Conservation (phyloP, 2,888 invertebrate species). For the Standfussiana lucernea region DNA sequence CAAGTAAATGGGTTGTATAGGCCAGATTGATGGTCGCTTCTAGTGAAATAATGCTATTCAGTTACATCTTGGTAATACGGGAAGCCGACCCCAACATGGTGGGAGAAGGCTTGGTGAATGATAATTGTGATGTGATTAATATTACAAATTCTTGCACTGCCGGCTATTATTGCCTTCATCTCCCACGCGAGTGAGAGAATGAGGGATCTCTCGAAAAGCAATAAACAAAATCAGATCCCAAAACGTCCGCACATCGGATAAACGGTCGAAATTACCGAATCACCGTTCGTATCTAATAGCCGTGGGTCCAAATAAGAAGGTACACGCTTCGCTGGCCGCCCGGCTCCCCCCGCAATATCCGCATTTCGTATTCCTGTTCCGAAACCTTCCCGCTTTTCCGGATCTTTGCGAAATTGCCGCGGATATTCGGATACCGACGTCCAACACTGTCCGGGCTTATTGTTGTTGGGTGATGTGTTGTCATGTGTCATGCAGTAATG, state of each 20-base stretch:
- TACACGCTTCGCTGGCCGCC: slow-evolving; percentile 67
- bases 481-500: slow-evolving; percentile 12
- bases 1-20: background rate
- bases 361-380: slow-evolving; percentile 76
- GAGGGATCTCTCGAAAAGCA: slow-evolving; percentile 10
- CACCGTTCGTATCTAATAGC: slow-evolving; percentile 76
- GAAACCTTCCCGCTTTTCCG: slow-evolving; percentile 69
- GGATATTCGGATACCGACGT: slow-evolving; percentile 61
- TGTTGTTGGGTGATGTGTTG: slow-evolving; percentile 31
- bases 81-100: background rate
- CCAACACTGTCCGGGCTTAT: slow-evolving; percentile 41
- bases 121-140: background rate
- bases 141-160: background rate
- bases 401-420: slow-evolving; percentile 69
- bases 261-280: slow-evolving; percentile 65
- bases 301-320: slow-evolving; percentile 74
- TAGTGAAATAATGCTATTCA: background rate
- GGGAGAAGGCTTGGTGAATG: background rate
- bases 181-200: background rate
- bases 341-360: slow-evolving; percentile 74
- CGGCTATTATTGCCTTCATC: background rate
- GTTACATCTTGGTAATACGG: background rate
- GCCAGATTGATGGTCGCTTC: background rate
- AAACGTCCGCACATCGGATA: slow-evolving; percentile 47
- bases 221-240: slow-evolving; percentile 47